A percentile compares a stretch with the other conserved stretches of the same genome.
These are phyloP conservation scores for Drosophila sp. DNA, from an alignment of 1,140 invertebrate genomes.

Conservation along the genomic window DNA sequence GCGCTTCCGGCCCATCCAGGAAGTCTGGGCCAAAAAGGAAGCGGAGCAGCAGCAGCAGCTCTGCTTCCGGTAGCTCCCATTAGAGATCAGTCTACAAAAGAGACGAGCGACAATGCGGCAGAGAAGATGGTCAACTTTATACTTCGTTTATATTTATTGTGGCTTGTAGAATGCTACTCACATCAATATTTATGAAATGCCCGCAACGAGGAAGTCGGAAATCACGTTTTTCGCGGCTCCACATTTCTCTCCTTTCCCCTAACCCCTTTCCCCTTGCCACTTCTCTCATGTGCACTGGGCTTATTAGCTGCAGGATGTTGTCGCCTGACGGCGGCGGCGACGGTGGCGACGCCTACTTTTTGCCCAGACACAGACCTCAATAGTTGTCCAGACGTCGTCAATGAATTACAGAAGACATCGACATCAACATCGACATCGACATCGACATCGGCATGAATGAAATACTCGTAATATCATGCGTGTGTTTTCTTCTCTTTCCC, in stretches of 20 bases:
- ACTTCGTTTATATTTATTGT: not conserved
- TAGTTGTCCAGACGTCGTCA: constrained; percentile 53
- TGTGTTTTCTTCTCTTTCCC: constrained; percentile 44
- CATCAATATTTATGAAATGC: constrained; percentile 79
- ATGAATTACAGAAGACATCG: constrained; percentile 15
- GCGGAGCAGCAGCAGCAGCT: constrained; percentile 45
- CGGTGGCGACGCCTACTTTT: constrained; percentile 75
- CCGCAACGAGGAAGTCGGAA: constrained; percentile 79
- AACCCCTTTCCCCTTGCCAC: constrained; percentile 2
- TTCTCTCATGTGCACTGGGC: constrained; percentile 44
- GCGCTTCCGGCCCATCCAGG: constrained; percentile 67
- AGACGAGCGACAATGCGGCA: constrained; percentile 16
- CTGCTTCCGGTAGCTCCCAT: constrained; percentile 70
- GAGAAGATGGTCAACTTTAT: constrained; percentile 15
- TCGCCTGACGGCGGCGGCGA: constrained; percentile 55
- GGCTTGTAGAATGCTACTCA: constrained; percentile 28
- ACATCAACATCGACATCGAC: constrained; percentile 3
- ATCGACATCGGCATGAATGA: constrained; percentile 65
- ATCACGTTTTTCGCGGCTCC: constrained; percentile 66
- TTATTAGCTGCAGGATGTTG: constrained; percentile 80
- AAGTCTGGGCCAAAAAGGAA: constrained; percentile 55
- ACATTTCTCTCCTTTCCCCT: constrained; percentile 16
- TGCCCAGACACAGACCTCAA: constrained; percentile 45
- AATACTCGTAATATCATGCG: constrained; percentile 60
- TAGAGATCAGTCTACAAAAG: constrained; percentile 29